phyloP scores from a whole-genome alignment of 2,888 invertebrate genomes.

The Rutpela maculata region DNA sequence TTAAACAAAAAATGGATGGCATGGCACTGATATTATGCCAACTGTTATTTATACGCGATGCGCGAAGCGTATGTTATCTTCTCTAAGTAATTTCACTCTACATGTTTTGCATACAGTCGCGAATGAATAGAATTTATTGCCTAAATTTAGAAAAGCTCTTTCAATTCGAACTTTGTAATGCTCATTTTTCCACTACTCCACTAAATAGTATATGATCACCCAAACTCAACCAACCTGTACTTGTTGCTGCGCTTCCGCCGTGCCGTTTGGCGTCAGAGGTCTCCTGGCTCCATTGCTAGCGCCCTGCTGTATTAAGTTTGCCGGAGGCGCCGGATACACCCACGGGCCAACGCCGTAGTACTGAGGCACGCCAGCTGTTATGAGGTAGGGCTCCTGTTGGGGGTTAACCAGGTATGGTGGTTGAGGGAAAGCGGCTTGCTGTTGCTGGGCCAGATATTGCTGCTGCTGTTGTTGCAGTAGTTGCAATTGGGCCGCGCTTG shows the following conservation, averaged over 20 bases:
- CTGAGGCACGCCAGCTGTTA: constrained; percentile 89
- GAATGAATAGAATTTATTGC: no score
- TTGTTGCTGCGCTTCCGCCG: constrained; percentile 80
- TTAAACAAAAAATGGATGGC: no score
- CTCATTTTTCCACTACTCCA: neutral
- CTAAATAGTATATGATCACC: neutral
- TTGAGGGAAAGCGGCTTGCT: constrained; percentile 82
- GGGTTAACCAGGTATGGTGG: constrained; percentile 90
- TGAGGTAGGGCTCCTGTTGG: constrained; percentile 83
- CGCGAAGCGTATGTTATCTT: no score
- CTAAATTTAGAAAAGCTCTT: no score
- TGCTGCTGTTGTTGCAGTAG: constrained; percentile 88
- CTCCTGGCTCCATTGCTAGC: constrained; percentile 81
- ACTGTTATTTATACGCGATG: no score
- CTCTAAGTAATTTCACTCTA: no score
- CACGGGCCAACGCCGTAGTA: constrained; percentile 96
- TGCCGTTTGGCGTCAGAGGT: constrained; percentile 85
- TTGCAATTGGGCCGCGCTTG: constrained; percentile 82
- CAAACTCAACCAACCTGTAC: constrained; percentile 73
- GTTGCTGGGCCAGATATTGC: constrained; percentile 84
- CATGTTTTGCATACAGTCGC: no score
- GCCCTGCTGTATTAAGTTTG: constrained; percentile 83
- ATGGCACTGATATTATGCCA: no score
- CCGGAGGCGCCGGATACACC: constrained; percentile 86
- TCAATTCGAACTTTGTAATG: neutral